Conservation (phyloP, 2,888 invertebrate genomes). For the Xestia rhomboidea region DNA sequence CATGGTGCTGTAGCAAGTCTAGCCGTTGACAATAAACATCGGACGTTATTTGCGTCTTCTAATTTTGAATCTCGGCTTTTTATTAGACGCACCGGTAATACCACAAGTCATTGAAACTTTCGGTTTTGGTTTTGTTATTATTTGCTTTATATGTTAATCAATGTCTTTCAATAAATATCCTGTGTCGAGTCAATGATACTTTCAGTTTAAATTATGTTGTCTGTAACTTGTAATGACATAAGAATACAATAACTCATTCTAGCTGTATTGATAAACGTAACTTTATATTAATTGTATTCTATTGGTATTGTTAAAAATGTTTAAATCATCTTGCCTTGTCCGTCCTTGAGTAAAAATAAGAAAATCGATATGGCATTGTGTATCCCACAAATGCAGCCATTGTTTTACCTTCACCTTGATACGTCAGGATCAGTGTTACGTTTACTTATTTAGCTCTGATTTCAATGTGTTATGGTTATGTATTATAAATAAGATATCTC, state of each 20-base stretch:
- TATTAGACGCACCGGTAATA: slow-evolving; percentile 5
- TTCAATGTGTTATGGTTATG: background rate
- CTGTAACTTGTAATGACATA: background rate
- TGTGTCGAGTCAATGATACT: background rate
- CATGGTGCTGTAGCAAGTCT: slow-evolving; percentile 68
- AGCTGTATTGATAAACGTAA: background rate
- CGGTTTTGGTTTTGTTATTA: background rate
- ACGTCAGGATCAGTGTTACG: background rate
- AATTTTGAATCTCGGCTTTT: slow-evolving; percentile 58
- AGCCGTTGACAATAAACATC: slow-evolving; percentile 75
- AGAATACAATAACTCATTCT: background rate
- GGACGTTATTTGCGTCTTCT: slow-evolving; percentile 58
- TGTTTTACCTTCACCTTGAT: background rate
- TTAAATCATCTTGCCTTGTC: background rate
- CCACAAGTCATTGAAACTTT: background rate
- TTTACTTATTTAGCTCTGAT: background rate
- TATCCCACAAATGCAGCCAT: background rate
- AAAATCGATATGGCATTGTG: background rate
- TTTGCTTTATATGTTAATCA: background rate
- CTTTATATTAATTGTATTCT: background rate
- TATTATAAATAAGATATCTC: slow-evolving; percentile 4
- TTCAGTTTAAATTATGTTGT: background rate
- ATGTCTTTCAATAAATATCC: background rate
- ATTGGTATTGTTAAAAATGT: background rate
- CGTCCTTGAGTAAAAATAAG: background rate